Base-by-base conservation (phyloP, 2,113 vertebrate species). In the Ardeotis arabs region DNA sequence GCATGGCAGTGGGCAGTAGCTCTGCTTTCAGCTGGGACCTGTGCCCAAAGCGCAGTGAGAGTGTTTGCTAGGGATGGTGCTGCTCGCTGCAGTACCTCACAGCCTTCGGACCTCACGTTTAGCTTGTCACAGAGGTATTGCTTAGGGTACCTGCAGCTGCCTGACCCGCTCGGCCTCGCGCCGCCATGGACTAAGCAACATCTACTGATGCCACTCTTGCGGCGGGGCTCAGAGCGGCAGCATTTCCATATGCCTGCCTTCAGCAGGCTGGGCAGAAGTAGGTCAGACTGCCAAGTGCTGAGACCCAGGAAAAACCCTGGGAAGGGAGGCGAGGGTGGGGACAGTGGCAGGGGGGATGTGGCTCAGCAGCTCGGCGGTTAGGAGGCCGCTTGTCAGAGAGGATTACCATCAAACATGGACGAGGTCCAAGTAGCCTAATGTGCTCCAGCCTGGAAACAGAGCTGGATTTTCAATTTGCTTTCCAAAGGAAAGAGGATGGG, bases 231-330 rank as follows among this genome's bases (percentile, higher is more conserved):
- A 6, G 87, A 69, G 47, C 23, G 1, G 35, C 2, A 14, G 60
- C 21, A 12, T 81, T 85, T 59, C 84, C 37, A 1, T 56, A 3
- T 9, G 31, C 68, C 19, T 37, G 91, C 63, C 64, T 45, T 90
- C 66, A 20, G 73, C 70, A 45, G 72, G 62, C n/a, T 23, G 91
- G 62, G 94, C 88, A 95, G 95, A 96, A 95, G 44, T 84, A 84
- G 96, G 91, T 94, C 96, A 97, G 31, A 11, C 92, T 72, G 78
- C 12, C 5, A 67, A 91, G 59, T 27, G 79, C 94, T 72, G 83
- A 76, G 69, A 75, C 28, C 45, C 0, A 28, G 73, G 41, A 39
- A 58, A 72, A 76, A 7, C 8, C 35, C 27, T 23, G 62, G 59
- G 82, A 68, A 77, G 83, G 62, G 9, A 15, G 35, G 28, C 16